Evolutionary conservation across 1,140 invertebrate genomes (phyloP).

Genomic region (Hirudo medicinalis): DNA sequence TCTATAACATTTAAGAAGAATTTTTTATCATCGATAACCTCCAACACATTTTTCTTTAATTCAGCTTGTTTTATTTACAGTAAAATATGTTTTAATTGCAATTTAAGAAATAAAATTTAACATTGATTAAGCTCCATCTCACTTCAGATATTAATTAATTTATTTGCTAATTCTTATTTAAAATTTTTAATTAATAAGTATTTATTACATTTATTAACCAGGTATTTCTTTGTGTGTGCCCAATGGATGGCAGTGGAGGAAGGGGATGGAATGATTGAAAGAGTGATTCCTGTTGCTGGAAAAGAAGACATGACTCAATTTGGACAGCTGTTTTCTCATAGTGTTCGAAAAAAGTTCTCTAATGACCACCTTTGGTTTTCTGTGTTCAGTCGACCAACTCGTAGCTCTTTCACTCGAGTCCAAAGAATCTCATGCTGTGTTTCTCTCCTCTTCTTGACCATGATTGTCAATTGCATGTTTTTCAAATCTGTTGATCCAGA

Average conservation of each 20-base stretch:
- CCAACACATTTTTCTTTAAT: background rate
- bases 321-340: constrained; percentile 40
- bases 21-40: background rate
- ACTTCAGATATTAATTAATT: too few species aligned
- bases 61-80: background rate
- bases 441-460: constrained; percentile 39
- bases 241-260: constrained; percentile 41
- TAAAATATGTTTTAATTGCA: too few species aligned
- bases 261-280: constrained; percentile 40
- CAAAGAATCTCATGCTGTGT: constrained; percentile 41
- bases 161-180: too few species aligned
- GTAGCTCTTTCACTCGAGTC: constrained; percentile 39
- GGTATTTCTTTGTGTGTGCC: constrained; percentile 37
- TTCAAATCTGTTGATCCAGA: constrained; percentile 30
- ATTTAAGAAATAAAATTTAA: too few species aligned
- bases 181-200: too few species aligned
- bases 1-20: background rate
- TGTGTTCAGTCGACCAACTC: constrained; percentile 35
- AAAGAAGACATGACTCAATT: constrained; percentile 38
- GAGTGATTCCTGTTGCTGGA: constrained; percentile 38
- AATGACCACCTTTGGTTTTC: constrained; percentile 43
- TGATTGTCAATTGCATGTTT: constrained; percentile 43
- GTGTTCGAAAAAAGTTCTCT: constrained; percentile 40
- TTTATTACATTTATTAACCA: constrained; percentile 17
- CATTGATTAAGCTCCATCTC: too few species aligned